phyloP scores from a whole-genome alignment of 92 coral and sea anemone species.

The Plumapathes pennacea region DNA sequence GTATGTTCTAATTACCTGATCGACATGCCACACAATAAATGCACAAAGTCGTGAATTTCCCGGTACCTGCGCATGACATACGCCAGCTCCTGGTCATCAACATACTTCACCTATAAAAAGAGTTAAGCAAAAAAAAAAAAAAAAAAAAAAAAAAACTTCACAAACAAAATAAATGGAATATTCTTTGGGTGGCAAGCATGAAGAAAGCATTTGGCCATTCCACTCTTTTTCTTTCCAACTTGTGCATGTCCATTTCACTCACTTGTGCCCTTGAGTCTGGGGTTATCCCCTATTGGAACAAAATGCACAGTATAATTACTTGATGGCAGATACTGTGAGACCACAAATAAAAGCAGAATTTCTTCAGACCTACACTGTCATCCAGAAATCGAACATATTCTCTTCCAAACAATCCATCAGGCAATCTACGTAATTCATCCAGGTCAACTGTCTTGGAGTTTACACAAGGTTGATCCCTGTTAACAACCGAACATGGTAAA shows the following conservation, averaged over 20 bases:
- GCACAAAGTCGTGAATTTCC: constrained; percentile 88
- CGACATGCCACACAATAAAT: constrained; percentile 84
- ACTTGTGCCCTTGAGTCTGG: constrained; percentile 69
- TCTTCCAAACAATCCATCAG: constrained; percentile 89
- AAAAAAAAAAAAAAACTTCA: too few species aligned
- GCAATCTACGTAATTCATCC: constrained; percentile 60
- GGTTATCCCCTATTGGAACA: constrained; percentile 42
- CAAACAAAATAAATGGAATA: too few species aligned
- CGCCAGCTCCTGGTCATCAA: constrained; percentile 85
- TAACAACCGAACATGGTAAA: neutral
- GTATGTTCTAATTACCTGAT: constrained; percentile 45
- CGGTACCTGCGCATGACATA: constrained; percentile 96
- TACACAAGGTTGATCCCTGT: constrained; percentile 75
- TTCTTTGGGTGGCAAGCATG: too few species aligned
- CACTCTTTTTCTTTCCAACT: too few species aligned
- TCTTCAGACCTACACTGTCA: constrained; percentile 48
- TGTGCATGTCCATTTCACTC: constrained; percentile 16
- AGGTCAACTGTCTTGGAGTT: constrained; percentile 66
- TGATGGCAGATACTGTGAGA: neutral
- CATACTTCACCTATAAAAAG: constrained; percentile 88
- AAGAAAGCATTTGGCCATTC: too few species aligned
- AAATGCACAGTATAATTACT: neutral
- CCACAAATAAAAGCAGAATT: neutral
- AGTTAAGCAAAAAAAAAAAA: too few species aligned
- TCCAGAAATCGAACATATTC: constrained; percentile 86